A percentile compares a stretch with the other conserved stretches of the same genome.
These are phyloP conservation scores for Polymixis flavicincta DNA, from an alignment of 2,888 invertebrate genomes.

Conservation along the genomic window DNA sequence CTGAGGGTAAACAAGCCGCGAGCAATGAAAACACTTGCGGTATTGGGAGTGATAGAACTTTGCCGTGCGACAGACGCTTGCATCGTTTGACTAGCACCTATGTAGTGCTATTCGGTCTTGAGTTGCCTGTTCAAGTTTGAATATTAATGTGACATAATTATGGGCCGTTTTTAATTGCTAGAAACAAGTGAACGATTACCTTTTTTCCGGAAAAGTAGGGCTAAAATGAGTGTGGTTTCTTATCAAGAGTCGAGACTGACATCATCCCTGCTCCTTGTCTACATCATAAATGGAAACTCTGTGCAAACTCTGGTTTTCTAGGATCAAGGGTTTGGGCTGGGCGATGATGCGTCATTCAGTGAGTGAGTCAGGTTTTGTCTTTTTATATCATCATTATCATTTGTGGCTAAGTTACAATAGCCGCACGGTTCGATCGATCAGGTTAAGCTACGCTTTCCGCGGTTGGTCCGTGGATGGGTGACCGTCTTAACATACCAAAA, in stretches of 20 bases:
- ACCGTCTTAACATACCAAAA: no score
- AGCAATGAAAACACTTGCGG: conserved; percentile 69
- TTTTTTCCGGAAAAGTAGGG: neutral
- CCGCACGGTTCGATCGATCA: no score
- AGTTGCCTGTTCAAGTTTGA: conserved; percentile 13
- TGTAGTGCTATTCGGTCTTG: neutral
- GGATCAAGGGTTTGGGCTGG: neutral
- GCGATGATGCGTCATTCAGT: neutral
- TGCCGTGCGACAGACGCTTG: conserved; percentile 42
- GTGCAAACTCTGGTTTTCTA: neutral
- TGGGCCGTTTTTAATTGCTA: neutral
- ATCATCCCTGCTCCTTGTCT: neutral
- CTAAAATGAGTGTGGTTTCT: neutral
- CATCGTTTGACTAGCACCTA: conserved; percentile 37
- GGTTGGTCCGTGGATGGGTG: no score
- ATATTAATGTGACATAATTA: neutral
- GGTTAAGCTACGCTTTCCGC: no score
- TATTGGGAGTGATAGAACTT: conserved; percentile 65
- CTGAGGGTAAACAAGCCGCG: conserved; percentile 79
- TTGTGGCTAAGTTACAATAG: no score
- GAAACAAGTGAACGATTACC: neutral
- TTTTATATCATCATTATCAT: neutral
- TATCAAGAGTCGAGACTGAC: neutral
- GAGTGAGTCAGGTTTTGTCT: neutral
- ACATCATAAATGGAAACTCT: neutral